A percentile compares a stretch with the other conserved stretches of the same genome.
Evolutionary conservation across 1,140 invertebrate genomes (phyloP).

Genomic region (Kradibia gibbosae): DNA sequence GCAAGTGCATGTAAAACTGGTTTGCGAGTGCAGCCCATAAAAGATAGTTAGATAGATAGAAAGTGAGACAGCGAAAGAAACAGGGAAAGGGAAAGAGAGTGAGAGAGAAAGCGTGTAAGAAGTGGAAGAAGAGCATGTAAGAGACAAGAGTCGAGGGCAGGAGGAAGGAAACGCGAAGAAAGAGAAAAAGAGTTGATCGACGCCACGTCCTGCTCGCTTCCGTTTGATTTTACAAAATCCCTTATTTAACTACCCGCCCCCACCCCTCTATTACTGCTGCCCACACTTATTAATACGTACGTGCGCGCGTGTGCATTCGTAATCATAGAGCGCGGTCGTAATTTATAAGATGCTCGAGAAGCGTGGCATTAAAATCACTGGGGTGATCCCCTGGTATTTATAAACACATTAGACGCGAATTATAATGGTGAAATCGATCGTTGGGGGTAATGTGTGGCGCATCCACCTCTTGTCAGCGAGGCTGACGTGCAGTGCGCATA

Average conservation of each 20-base stretch:
- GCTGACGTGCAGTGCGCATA: not conserved
- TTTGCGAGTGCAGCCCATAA: not conserved
- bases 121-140: no score
- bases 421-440: constrained; percentile 32
- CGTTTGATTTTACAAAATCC: constrained; percentile 40
- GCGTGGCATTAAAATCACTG: constrained; percentile 1
- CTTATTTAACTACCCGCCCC: constrained; percentile 7
- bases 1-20: not conserved
- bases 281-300: constrained; percentile 21
- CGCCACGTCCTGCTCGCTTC: not conserved
- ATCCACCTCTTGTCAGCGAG: constrained; percentile 17
- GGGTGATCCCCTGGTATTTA: constrained; percentile 26
- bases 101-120: no score
- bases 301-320: not conserved
- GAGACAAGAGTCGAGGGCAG: not conserved
- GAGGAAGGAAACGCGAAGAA: not conserved
- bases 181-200: not conserved
- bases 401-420: constrained; percentile 45
- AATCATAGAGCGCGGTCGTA: constrained; percentile 31
- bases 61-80: not conserved
- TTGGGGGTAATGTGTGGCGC: not conserved
- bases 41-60: not conserved
- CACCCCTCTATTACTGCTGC: no score
- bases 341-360: constrained; percentile 33
- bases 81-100: no score